A percentile compares a stretch with the other conserved stretches of the same genome.
Evolutionary conservation across 2,797 vertebrate genomes (phyloP).

Genomic region (Chrysocyon brachyurus): DNA sequence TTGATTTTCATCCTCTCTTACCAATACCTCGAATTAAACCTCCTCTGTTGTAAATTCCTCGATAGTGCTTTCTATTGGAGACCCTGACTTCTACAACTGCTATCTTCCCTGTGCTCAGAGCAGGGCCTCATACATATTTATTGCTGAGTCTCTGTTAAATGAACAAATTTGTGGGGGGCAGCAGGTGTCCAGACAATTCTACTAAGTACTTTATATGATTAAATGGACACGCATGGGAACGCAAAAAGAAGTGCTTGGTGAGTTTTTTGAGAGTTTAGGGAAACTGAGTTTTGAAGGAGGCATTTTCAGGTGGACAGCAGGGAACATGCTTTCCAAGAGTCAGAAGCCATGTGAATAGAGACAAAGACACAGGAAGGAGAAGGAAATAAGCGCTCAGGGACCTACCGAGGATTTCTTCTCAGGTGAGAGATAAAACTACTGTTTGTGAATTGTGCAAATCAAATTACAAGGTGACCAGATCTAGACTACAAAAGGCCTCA

Average conservation of each 20-base stretch:
- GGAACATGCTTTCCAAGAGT: neutral
- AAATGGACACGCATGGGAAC: neutral
- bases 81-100: neutral
- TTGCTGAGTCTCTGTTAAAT: neutral
- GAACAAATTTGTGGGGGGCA: neutral
- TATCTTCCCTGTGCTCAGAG: neutral
- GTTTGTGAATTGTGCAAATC: neutral
- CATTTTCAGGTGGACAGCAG: neutral
- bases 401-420: neutral
- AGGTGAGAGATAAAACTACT: neutral
- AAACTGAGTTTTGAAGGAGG: neutral
- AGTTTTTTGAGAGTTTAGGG: neutral
- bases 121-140: neutral
- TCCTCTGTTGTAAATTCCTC: neutral
- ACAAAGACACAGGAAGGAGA: neutral
- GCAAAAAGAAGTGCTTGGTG: neutral
- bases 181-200: neutral
- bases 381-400: fast-evolving
- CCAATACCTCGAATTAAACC: neutral
- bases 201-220: neutral
- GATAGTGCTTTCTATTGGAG: neutral
- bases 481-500: neutral
- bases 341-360: neutral
- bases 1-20: neutral
- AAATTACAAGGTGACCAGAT: neutral